These are phyloP conservation scores for Odontocolon sp. DNA, from an alignment of 2,888 invertebrate genomes.

Conservation along the genomic window DNA sequence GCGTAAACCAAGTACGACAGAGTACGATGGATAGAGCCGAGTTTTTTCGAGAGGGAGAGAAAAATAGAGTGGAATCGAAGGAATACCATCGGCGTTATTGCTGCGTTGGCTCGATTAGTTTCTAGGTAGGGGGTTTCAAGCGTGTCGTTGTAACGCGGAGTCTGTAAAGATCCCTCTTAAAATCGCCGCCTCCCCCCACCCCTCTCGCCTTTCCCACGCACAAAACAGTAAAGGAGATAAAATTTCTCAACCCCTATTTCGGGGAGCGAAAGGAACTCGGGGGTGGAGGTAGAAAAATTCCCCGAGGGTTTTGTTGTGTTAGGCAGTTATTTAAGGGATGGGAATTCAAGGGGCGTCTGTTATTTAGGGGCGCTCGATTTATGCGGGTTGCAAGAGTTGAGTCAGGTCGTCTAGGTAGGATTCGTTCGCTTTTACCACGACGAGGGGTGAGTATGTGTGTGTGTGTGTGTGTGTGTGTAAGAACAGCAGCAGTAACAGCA, in stretches of 20 bases:
- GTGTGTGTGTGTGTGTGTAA: too few species aligned
- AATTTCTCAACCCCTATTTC: not conserved
- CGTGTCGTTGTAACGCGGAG: too few species aligned
- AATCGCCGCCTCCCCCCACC: too few species aligned
- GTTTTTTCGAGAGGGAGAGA: constrained; percentile 10
- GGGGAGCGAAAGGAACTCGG: too few species aligned
- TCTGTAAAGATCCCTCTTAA: too few species aligned
- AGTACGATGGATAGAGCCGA: constrained; percentile 9
- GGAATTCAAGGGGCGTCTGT: constrained; percentile 46
- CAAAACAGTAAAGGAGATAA: not conserved
- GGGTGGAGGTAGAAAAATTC: not conserved
- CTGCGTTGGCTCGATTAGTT: not conserved
- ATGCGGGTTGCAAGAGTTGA: constrained; percentile 45
- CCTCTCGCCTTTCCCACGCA: too few species aligned
- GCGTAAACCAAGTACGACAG: not conserved
- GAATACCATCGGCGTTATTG: not conserved
- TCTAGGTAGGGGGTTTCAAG: not conserved
- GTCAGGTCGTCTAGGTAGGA: constrained; percentile 43
- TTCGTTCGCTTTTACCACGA: not conserved
- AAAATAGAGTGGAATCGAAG: not conserved
- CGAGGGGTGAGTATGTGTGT: not conserved
- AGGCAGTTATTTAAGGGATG: constrained; percentile 26
- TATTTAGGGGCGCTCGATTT: constrained; percentile 48
- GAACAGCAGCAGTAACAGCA: not conserved
- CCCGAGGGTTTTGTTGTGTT: constrained; percentile 29